Conservation (phyloP, 1,140 invertebrate species). For the Drosophila ogumai region DNA sequence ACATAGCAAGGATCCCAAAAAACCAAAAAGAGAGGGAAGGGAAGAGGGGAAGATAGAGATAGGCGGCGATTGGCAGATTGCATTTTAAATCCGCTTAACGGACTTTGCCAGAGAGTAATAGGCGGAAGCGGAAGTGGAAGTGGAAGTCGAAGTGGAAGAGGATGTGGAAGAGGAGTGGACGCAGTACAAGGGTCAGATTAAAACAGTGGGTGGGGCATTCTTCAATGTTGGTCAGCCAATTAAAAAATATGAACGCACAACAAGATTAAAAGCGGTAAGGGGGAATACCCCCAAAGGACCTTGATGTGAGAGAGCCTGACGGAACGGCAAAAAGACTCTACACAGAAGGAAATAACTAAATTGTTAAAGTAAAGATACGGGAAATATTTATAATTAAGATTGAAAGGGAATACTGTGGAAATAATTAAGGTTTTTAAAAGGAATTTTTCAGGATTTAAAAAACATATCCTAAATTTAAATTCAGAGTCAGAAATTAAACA, state of each 20-base stretch:
- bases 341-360: neutral
- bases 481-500: neutral
- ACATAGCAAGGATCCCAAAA: conserved; percentile 30
- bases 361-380: fast-evolving
- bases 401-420: neutral
- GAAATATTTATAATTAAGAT: neutral
- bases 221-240: conserved; percentile 59
- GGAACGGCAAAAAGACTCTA: neutral
- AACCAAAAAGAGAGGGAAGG: neutral
- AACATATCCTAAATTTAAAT: neutral
- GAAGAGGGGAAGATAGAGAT: neutral
- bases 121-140: conserved; percentile 32
- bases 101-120: conserved; percentile 42
- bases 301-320: conserved; percentile 1
- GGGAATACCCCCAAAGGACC: conserved; percentile 21
- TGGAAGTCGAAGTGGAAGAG: neutral
- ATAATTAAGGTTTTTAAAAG: neutral
- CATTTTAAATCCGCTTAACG: conserved; percentile 55
- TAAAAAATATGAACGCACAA: conserved; percentile 65
- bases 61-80: conserved; percentile 49
- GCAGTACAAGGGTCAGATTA: conserved; percentile 18
- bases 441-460: too few species aligned
- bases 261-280: conserved; percentile 39
- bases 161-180: neutral
- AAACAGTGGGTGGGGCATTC: conserved; percentile 28